These are phyloP conservation scores for Melinaea menophilus DNA, from an alignment of 2,888 invertebrate genomes.

Conservation along the genomic window DNA sequence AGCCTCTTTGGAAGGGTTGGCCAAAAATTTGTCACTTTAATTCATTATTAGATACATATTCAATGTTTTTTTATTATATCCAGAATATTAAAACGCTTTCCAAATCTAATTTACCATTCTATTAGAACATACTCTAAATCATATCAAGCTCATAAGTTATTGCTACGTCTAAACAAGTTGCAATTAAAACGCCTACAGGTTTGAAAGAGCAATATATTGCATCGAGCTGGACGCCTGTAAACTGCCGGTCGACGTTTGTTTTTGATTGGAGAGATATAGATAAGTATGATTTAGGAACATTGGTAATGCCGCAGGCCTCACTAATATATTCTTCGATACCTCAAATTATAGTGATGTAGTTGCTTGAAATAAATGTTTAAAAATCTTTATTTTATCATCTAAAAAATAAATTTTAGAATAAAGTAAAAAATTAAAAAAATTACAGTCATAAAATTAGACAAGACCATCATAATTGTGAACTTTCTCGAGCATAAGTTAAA, in stretches of 20 bases:
- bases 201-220: slow-evolving; percentile 26
- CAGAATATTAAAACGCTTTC: not conserved
- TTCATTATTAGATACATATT: too few species aligned
- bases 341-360: not conserved
- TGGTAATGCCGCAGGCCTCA: slow-evolving; percentile 2
- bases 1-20: too few species aligned
- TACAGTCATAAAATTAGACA: too few species aligned
- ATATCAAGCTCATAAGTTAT: slow-evolving; percentile 8
- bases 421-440: too few species aligned
- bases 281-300: slow-evolving; percentile 6
- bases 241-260: slow-evolving; percentile 7
- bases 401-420: too few species aligned
- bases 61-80: not conserved
- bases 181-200: slow-evolving; percentile 27
- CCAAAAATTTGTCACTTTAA: too few species aligned
- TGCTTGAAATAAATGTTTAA: slow-evolving; percentile 1
- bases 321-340: slow-evolving; percentile 3
- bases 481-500: too few species aligned
- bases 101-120: not conserved
- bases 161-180: slow-evolving; percentile 4
- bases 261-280: slow-evolving; percentile 8
- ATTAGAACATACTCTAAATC: not conserved
- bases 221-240: slow-evolving; percentile 6
- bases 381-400: not conserved
- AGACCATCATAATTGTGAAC: too few species aligned